Evolutionary conservation across 2,113 vertebrate species (phyloP).

Genomic region (Aspidoscelis tigris): DNA sequence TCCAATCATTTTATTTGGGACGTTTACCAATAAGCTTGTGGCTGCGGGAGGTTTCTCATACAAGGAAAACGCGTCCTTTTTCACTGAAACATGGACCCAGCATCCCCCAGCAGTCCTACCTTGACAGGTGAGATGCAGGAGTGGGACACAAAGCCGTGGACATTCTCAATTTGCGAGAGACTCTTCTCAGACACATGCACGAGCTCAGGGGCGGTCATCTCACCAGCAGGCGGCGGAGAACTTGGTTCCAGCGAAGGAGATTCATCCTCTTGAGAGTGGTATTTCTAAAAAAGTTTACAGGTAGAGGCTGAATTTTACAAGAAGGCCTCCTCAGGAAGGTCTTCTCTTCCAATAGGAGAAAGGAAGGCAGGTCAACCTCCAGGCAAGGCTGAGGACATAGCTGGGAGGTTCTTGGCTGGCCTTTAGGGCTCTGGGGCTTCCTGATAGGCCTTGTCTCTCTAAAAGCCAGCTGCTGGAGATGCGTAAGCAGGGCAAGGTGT

Average conservation of each 20-base stretch:
- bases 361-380: neutral
- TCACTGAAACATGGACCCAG: neutral
- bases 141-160: slow-evolving; percentile 94
- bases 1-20: too few relatives aligned
- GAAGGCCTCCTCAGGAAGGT: too few relatives aligned
- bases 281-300: slow-evolving; percentile 82
- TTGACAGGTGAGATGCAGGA: slow-evolving; percentile 98
- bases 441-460: too few relatives aligned
- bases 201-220: slow-evolving; percentile 86
- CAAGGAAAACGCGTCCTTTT: neutral
- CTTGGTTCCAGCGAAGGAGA: slow-evolving; percentile 81
- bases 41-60: too few relatives aligned
- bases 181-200: slow-evolving; percentile 96
- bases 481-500: too few relatives aligned
- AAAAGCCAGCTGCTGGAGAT: too few relatives aligned
- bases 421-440: too few relatives aligned
- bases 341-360: too few relatives aligned
- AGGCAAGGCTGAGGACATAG: too few relatives aligned
- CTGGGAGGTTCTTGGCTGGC: too few relatives aligned
- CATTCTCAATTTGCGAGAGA: slow-evolving; percentile 92
- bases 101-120: slow-evolving; percentile 76
- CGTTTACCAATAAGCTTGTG: too few relatives aligned
- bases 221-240: slow-evolving; percentile 86
- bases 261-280: slow-evolving; percentile 88
- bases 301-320: neutral